Conservation (phyloP, 2,888 invertebrate genomes). For the Lasioglossum malachurum region DNA sequence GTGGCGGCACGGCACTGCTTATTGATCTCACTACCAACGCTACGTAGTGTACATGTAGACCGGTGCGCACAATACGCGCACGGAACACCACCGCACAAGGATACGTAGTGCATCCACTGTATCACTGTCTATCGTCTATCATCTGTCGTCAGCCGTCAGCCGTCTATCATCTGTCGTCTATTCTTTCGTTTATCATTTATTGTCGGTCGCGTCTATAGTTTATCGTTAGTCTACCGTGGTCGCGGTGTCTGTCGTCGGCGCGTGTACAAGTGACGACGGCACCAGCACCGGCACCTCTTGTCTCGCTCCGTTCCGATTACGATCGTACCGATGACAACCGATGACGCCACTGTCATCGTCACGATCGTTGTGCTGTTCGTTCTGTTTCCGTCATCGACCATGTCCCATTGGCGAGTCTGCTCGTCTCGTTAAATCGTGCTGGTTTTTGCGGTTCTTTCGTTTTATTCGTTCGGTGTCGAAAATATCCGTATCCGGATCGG, state of each 20-base stretch:
- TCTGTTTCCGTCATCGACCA: slow-evolving; percentile 10
- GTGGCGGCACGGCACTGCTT: slow-evolving; percentile 83
- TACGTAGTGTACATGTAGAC: slow-evolving; percentile 80
- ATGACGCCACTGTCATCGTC: slow-evolving; percentile 18
- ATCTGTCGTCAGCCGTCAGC: not conserved
- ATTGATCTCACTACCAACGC: slow-evolving; percentile 84
- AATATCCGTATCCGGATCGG: not conserved
- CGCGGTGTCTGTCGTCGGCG: not conserved
- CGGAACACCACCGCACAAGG: slow-evolving; percentile 69
- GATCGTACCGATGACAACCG: slow-evolving; percentile 24
- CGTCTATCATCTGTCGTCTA: slow-evolving; percentile 27
- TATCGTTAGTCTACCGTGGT: not conserved
- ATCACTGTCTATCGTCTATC: slow-evolving; percentile 43
- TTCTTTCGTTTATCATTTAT: not conserved
- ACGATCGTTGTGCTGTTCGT: slow-evolving; percentile 16
- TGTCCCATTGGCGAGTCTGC: not conserved
- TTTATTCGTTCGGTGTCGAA: not conserved
- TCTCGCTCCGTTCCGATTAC: slow-evolving; percentile 22
- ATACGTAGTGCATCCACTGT: slow-evolving; percentile 63
- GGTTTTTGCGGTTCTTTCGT: not conserved
- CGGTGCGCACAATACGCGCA: slow-evolving; percentile 75
- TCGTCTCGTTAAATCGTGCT: not conserved
- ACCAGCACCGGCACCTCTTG: slow-evolving; percentile 40
- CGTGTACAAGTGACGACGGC: slow-evolving; percentile 41
- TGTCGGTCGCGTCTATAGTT: not conserved